Conservation (phyloP, 2,113 vertebrate species). For the Lophochroa leadbeateri region DNA sequence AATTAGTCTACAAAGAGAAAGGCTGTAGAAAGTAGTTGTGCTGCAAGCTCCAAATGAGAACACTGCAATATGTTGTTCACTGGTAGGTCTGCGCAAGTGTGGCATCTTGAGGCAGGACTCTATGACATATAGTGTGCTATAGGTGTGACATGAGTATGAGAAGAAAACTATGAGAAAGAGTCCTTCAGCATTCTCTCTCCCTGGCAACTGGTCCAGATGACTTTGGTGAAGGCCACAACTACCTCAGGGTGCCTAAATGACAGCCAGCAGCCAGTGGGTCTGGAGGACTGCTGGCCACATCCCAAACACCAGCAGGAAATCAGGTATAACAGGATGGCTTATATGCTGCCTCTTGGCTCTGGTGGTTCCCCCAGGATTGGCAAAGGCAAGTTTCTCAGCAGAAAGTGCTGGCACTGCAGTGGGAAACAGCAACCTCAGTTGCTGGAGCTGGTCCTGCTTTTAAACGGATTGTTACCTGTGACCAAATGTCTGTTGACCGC, state of each 20-base stretch:
- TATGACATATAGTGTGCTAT: fast-evolving
- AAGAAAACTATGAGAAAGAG: neutral
- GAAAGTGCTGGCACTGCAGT: neutral
- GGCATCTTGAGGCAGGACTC: neutral
- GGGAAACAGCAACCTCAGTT: neutral
- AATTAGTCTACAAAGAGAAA: neutral
- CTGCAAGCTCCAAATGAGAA: neutral
- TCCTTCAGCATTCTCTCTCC: neutral
- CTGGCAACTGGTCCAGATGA: fast-evolving
- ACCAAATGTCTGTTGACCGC: neutral
- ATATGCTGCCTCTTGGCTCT: neutral
- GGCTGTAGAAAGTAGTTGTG: neutral
- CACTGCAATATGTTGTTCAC: neutral
- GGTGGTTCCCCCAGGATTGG: neutral
- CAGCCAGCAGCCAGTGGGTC: neutral
- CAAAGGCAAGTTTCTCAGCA: neutral
- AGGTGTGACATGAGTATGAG: neutral
- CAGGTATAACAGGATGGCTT: neutral
- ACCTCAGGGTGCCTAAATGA: neutral
- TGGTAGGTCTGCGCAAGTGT: neutral
- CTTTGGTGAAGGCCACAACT: neutral
- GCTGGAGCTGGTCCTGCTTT: neutral
- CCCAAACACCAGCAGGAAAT: neutral
- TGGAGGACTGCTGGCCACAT: neutral
- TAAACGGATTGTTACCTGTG: neutral